Percentiles rank a stretch among this genome's conserved stretches.
Conservation (phyloP, 2,113 vertebrate species). For the Podarcis raffonei region DNA sequence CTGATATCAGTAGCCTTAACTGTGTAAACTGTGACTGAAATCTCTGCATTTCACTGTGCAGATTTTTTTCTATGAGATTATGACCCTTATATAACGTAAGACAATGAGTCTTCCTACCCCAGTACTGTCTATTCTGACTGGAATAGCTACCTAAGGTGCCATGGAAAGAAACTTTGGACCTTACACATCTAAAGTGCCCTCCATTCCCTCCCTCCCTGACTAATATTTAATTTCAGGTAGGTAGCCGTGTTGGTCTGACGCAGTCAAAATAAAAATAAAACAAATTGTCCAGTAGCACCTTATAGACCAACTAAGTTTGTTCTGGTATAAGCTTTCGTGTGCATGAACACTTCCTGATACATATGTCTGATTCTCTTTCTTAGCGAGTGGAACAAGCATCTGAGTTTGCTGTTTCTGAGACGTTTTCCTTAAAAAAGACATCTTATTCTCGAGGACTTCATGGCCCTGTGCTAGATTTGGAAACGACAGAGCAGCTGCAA, state of each 20-base stretch:
- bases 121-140: neutral
- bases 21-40: neutral
- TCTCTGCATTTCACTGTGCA: neutral
- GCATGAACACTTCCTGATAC: constrained; percentile 5
- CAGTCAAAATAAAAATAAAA: too few species aligned
- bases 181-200: neutral
- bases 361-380: constrained; percentile 44
- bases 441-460: constrained; percentile 49
- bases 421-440: constrained; percentile 73
- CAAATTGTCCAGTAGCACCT: too few species aligned
- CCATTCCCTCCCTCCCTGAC: neutral
- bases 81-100: neutral
- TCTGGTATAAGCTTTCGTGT: too few species aligned
- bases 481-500: constrained; percentile 75
- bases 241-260: neutral
- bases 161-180: neutral
- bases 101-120: too few species aligned
- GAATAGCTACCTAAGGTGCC: neutral
- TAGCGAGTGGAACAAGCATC: constrained; percentile 83
- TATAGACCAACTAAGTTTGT: too few species aligned
- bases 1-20: too few species aligned
- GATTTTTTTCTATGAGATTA: neutral
- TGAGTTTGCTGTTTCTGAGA: constrained; percentile 80
- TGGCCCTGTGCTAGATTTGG: constrained; percentile 64
- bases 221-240: neutral